Evolutionary conservation across 2,113 vertebrate genomes (phyloP), one percentile per base, ranked within the genome.

Genomic region (Thymallus thymallus): DNA sequence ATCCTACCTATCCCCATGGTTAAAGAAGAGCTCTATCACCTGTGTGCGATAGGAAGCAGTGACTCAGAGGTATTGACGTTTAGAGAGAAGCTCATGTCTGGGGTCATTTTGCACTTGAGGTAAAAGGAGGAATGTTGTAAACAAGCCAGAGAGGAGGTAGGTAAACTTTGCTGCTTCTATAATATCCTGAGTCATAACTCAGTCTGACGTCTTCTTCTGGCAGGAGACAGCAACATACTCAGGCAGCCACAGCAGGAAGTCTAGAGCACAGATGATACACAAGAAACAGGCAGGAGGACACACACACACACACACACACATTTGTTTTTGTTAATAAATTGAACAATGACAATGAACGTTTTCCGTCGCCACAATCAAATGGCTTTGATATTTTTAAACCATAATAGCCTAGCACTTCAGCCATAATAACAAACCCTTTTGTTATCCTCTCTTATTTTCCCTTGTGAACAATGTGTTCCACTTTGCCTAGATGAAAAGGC

Each of bases 351-450:
- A 63, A 74, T 65, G 65, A 69, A 75, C 81, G 78, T 84, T 74
- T 82, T 64, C 13, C 51, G 14, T 58, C 23, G 16, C 65, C 63
- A 30, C 60, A 60, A 64, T 82, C 74, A 79, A 79, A 26, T 81
- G 82, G 71, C 70, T 84, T 84, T 85, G 78, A 86, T 74, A 74
- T 76, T 76, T 58, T 56, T 80, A 80, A 73, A 82, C 76, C 79
- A 76, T 87, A 82, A 83, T 88, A 74, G 80, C 48, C 48, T 77
- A 61, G 65, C 76, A 63, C 56, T 76, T 74, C 75, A 74, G 76
- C 80, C 76, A 80, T 73, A 85, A 76, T 80, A 71, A 76, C 78
- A 76, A 75, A 32, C 68, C 76, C n/a, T 76, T 86, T 83, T 83
- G 84, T 80, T 75, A 82, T 82, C 71, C 75, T 30, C 23, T 20